Base-by-base conservation (phyloP, 2,113 vertebrate genomes). In the Mastomys coucha region DNA sequence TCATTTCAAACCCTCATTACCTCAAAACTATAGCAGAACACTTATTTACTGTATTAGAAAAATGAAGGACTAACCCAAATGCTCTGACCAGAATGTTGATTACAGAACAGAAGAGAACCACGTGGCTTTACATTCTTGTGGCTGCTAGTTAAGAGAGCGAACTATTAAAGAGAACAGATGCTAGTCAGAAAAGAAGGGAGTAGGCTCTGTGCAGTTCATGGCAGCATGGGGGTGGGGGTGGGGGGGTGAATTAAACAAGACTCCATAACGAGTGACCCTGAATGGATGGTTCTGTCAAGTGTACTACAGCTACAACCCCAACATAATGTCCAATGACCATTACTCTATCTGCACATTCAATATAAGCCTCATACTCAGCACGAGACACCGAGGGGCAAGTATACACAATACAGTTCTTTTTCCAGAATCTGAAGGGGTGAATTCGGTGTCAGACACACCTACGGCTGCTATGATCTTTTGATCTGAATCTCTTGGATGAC, bases 21-120 rank as follows among this genome's bases (percentile, higher is more conserved):
- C 60, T 80, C 67, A 89, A 82, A 76, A 72, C 88, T 33, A 58
- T 0, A 67, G 89, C 31, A 67, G 72, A 88, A 39, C 4, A 19
- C 70, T 95, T 97, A 80, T 56, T 97, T 96, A 93, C 45, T 91
- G 91, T 67, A 70, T 77, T 91, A 87, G 90, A 73, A 93, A 97
- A 94, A 85, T n/a, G 92, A 75, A 96, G 92, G 96, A 39, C 75
- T 87, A 73, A 78, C 81, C n/a, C 56, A 95, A 90, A 90, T 58
- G 33, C 28, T 88, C 42, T 0, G 1, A 28, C 19, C 22, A 85
- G 88, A 93, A 86, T 39, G 22, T 82, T 56, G 84, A 42, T 82
- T 89, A 95, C 1, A 75, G 70, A 42, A 24, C 51, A 94, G 45
- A 94, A 58, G 78, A 91, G 58, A 95, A 80, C 39, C 28, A 16